Evolutionary conservation across 2,113 vertebrate genomes (phyloP), one percentile per base, ranked within the genome.

Genomic region (Chrysochloris asiatica): DNA sequence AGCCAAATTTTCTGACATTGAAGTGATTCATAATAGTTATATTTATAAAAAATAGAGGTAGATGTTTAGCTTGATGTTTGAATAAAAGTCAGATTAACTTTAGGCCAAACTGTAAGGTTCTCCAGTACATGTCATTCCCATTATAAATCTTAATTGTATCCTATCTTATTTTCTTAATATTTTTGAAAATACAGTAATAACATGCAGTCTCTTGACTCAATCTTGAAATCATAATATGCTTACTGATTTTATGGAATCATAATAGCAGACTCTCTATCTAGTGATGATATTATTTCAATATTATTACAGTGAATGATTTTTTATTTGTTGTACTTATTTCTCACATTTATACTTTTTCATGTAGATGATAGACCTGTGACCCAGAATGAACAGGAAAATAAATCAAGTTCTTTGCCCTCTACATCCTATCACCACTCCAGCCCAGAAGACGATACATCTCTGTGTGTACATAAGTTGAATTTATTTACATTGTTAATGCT

Each of bases 401-500:
- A 96, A 54, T 78, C 69, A 52, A 69, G 72, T 72, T 43, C 63
- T 30, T 92, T 90, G 59, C 33, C 2, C 36, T 92, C 89, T 72
- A 75, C 92, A 71, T 92, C 86, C 56, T 77, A 30, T 63, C 84
- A 93, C 54, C 89, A 33, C 1, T 22, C 30, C 90, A 71, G 95
- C 33, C 43, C 78, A 45, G 36, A 54, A 92, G 89, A 95, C 89
- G 28, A 0, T 78, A 93, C 93, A 87, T 52, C 82, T 88, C 95
- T 86, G 98, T 98, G 88, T 94, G 97, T 96, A 85, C 91, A 41
- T 77, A 92, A 26, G 21, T 83, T 47, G 41, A 76, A 94, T 93
- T 61, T 89, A 36, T 52, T 93, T 90, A 7, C n/a, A 30, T 86
- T 82, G 21, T 92, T 88, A 85, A 67, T 91, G 6, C 45, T 87